phyloP scores from a whole-genome alignment of 2,888 invertebrate species.

The Drosophila eohydei region DNA sequence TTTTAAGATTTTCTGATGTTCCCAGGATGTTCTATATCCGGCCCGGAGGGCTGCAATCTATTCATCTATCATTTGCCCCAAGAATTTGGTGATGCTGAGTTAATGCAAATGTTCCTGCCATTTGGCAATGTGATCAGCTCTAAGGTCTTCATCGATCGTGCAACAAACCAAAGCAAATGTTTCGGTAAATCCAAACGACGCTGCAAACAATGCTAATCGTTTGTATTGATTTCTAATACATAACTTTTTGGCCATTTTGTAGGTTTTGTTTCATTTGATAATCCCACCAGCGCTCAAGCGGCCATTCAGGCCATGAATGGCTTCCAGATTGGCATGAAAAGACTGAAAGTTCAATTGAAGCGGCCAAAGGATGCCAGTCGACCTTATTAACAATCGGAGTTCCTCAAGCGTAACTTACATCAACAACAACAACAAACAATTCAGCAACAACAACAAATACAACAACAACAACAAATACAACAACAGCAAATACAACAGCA shows the following conservation, averaged over 20 bases:
- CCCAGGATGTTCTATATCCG: conserved; percentile 97
- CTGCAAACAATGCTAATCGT: not conserved
- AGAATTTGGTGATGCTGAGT: conserved; percentile 99
- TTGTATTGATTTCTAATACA: not conserved
- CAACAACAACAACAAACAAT: conserved; percentile 52
- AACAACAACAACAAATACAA: conserved; percentile 36
- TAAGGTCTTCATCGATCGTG: conserved; percentile 99
- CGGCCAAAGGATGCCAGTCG: conserved; percentile 99
- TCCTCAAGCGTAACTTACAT: conserved; percentile 82
- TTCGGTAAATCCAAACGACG: conserved; percentile 89
- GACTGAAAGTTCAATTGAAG: conserved; percentile 99
- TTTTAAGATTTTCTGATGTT: conserved; percentile 90
- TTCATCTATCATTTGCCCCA: conserved; percentile 99
- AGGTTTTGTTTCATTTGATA: conserved; percentile 99
- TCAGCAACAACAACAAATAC: conserved; percentile 48
- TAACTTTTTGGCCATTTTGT: not conserved
- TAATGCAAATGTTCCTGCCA: conserved; percentile 99
- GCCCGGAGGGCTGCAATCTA: conserved; percentile 99
- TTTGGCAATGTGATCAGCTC: conserved; percentile 99
- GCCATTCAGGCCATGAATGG: conserved; percentile 99
- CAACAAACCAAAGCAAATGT: conserved; percentile 99
- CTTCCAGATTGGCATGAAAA: conserved; percentile 99
- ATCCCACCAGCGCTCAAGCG: conserved; percentile 98
- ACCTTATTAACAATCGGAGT: conserved; percentile 95
- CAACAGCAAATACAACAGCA: conserved; percentile 44